Percentiles rank a stretch among this genome's conserved stretches.
Evolutionary conservation across 2,888 invertebrate genomes (phyloP).

Genomic region (Eurytoma californica): DNA sequence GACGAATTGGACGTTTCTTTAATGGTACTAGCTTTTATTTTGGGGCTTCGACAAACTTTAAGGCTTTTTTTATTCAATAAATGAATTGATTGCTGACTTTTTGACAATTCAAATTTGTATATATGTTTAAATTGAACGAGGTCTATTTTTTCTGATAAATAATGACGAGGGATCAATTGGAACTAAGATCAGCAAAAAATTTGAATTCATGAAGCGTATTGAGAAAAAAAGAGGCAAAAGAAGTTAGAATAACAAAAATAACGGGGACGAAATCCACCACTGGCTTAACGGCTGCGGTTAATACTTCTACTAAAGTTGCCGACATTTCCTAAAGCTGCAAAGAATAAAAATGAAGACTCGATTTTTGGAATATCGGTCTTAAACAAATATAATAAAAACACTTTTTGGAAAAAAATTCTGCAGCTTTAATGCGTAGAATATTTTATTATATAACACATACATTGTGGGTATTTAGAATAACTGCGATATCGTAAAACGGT

Average conservation of each 20-base stretch:
- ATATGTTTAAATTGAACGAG: not conserved
- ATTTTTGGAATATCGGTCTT: not conserved
- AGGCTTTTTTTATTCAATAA: not conserved
- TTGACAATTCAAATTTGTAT: not conserved
- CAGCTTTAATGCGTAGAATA: no score
- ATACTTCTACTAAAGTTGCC: constrained; percentile 54
- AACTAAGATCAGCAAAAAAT: constrained; percentile 36
- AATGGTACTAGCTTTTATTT: not conserved
- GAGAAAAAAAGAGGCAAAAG: constrained; percentile 33
- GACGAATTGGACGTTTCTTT: not conserved
- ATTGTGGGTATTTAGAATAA: no score
- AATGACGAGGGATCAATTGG: constrained; percentile 6
- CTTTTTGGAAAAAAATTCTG: no score
- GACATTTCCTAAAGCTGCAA: constrained; percentile 30
- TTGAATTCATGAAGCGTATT: constrained; percentile 53
- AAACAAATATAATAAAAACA: no score
- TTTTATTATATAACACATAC: no score
- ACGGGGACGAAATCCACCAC: constrained; percentile 37
- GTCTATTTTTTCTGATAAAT: not conserved
- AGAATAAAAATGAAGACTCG: constrained; percentile 43
- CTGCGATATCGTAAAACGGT: no score
- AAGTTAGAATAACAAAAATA: constrained; percentile 20
- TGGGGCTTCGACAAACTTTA: not conserved
- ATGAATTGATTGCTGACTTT: not conserved
- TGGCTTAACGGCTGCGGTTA: constrained; percentile 54